Evolutionary conservation across 2,797 vertebrate species (phyloP).

Genomic region (Euphonia xanthogaster): DNA sequence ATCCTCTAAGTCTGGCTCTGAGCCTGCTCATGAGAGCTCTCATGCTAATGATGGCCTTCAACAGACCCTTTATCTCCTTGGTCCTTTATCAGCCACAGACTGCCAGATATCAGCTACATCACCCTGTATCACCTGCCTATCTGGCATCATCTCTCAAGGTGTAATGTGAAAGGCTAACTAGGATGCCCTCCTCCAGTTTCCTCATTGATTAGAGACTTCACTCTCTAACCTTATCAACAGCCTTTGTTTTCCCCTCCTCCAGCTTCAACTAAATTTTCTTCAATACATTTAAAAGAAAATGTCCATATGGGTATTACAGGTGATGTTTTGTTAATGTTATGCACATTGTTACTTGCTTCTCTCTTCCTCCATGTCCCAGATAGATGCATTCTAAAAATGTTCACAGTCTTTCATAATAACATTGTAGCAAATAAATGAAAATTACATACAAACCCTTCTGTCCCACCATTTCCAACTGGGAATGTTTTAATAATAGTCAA

Average conservation of each 20-base stretch:
- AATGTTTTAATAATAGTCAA: background rate
- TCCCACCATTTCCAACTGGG: background rate
- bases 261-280: background rate
- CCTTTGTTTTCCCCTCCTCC: background rate
- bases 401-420: background rate
- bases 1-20: background rate
- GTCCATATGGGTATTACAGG: background rate
- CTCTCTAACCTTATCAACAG: background rate
- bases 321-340: accelerated
- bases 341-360: background rate
- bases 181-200: background rate
- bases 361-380: background rate
- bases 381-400: background rate
- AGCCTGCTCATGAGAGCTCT: background rate
- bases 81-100: background rate
- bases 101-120: background rate
- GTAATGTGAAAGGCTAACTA: background rate
- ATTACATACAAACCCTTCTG: background rate
- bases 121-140: background rate
- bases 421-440: background rate
- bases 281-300: background rate
- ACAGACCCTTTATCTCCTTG: background rate
- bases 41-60: background rate
- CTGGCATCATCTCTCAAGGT: background rate
- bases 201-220: background rate